phyloP scores from a whole-genome alignment of 1,140 invertebrate species.

The Brachionus rotundiformis region DNA sequence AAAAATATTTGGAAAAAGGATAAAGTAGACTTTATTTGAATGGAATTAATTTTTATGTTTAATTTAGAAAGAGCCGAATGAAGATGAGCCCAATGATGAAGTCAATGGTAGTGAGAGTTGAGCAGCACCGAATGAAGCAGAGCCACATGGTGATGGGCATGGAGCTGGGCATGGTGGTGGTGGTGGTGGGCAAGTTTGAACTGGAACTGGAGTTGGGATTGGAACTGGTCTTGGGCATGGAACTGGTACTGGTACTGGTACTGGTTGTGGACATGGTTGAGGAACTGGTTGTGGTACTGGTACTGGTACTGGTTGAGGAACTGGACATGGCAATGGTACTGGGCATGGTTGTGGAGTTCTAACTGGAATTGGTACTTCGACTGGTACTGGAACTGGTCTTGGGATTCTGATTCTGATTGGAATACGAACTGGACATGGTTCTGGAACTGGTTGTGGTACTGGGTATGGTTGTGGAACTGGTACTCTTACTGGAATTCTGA shows the following conservation, averaged over 20 bases:
- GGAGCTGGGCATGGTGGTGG: neutral
- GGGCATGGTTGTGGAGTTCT: neutral
- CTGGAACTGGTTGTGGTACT: neutral
- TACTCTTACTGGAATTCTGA: neutral
- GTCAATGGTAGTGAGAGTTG: neutral
- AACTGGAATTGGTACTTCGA: conserved; percentile 1
- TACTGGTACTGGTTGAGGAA: neutral
- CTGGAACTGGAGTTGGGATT: neutral
- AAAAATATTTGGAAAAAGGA: neutral
- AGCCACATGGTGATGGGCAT: neutral
- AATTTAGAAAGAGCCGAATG: neutral
- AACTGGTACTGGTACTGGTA: neutral
- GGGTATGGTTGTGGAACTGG: conserved; percentile 8
- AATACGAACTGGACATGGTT: neutral
- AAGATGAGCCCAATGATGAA: neutral
- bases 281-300: neutral
- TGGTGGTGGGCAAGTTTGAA: neutral
- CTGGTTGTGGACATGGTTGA: neutral
- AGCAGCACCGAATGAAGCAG: neutral
- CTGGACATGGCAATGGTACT: neutral
- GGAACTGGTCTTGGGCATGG: neutral
- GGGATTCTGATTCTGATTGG: conserved; percentile 26
- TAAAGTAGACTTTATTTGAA: neutral
- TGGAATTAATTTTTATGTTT: neutral
- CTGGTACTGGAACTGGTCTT: conserved; percentile 16